Evolutionary conservation across 2,113 vertebrate genomes (phyloP).

Genomic region (Lates calcarifer): DNA sequence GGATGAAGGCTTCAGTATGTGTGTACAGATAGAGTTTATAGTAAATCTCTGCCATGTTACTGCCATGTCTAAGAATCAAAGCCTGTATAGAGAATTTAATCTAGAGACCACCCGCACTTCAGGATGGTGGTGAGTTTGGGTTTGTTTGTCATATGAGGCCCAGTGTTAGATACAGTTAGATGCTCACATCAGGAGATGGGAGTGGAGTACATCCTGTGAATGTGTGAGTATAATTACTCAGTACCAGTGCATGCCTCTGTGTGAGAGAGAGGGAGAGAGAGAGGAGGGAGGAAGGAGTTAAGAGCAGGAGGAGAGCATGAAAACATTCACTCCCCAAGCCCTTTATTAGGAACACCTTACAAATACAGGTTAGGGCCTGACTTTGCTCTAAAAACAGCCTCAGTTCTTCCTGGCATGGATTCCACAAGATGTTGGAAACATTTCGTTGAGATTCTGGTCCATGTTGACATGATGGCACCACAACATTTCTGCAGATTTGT

Average conservation of each 20-base stretch:
- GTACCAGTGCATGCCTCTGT: constrained; percentile 10
- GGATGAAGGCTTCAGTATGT: constrained; percentile 44
- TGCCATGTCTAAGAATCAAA: constrained; percentile 53
- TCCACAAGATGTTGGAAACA: not conserved
- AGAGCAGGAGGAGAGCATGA: not conserved
- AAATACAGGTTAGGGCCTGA: not conserved
- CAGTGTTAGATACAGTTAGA: constrained; percentile 22
- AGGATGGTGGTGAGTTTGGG: constrained; percentile 21
- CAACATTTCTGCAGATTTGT: too few species aligned
- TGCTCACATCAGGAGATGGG: constrained; percentile 28
- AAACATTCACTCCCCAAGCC: not conserved
- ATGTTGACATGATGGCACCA: too few species aligned
- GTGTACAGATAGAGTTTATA: constrained; percentile 31
- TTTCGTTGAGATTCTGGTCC: too few species aligned
- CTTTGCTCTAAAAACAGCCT: not conserved
- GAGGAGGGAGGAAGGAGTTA: constrained; percentile 8
- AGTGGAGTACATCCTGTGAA: constrained; percentile 20
- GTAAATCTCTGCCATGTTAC: constrained; percentile 44
- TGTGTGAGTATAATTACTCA: constrained; percentile 29
- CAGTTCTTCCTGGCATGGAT: not conserved
- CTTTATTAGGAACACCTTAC: not conserved
- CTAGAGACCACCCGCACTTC: constrained; percentile 59
- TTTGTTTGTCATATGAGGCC: constrained; percentile 66
- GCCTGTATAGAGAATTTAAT: constrained; percentile 32
- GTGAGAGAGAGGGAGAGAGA: not conserved